Conservation (phyloP, 2,888 invertebrate genomes). For the Oxyscelio sp. region DNA sequence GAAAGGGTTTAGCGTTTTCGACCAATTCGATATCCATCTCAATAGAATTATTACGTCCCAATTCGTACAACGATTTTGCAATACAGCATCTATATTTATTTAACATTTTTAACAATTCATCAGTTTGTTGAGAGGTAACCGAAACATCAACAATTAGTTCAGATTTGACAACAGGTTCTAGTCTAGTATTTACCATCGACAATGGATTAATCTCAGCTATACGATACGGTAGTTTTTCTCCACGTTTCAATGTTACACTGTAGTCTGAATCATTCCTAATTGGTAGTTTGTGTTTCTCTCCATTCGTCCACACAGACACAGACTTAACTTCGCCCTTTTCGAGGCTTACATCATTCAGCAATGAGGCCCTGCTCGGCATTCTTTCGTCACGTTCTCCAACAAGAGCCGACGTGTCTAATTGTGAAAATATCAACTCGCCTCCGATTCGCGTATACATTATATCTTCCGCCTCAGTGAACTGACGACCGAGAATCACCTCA, state of each 20-base stretch:
- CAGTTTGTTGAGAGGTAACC: slow-evolving; percentile 7
- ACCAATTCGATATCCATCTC: slow-evolving; percentile 59
- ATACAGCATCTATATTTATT: slow-evolving; percentile 37
- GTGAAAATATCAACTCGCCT: background rate
- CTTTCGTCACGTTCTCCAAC: too few relatives aligned
- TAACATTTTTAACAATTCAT: background rate
- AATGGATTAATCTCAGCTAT: too few relatives aligned
- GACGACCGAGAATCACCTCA: background rate
- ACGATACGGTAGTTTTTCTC: background rate
- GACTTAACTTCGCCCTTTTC: slow-evolving; percentile 7
- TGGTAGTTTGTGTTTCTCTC: background rate
- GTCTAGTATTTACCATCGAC: too few relatives aligned
- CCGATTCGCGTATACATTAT: background rate
- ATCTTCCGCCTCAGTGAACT: background rate
- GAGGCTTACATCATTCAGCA: background rate
- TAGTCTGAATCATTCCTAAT: background rate
- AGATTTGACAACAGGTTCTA: background rate
- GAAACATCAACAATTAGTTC: slow-evolving; percentile 1
- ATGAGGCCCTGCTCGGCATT: too few relatives aligned
- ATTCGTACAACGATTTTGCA: slow-evolving; percentile 4
- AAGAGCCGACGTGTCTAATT: background rate
- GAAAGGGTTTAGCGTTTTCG: slow-evolving; percentile 11
- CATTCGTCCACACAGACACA: background rate
- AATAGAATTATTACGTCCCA: slow-evolving; percentile 28
- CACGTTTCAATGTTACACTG: background rate